These are phyloP conservation scores for Amorpha juglandis DNA, from an alignment of 2,888 invertebrate species.

Conservation along the genomic window DNA sequence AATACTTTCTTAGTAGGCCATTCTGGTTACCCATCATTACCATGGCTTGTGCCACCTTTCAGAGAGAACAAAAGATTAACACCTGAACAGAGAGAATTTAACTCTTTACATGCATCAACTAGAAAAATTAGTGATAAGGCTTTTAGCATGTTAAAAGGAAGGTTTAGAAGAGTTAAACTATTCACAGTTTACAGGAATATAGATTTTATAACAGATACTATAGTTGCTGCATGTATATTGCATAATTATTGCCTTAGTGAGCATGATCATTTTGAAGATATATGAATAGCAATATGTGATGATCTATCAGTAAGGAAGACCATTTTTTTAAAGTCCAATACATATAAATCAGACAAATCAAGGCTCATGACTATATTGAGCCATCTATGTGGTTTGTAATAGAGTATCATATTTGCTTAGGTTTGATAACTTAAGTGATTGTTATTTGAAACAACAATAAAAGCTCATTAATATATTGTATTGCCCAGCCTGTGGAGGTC, in stretches of 20 bases:
- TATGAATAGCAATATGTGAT: slow-evolving; percentile 26
- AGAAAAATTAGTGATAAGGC: slow-evolving; percentile 64
- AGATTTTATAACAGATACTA: slow-evolving; percentile 63
- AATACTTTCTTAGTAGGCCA: slow-evolving; percentile 64
- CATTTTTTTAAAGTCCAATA: background rate
- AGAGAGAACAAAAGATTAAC: slow-evolving; percentile 64
- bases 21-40: slow-evolving; percentile 61
- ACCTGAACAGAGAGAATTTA: slow-evolving; percentile 61
- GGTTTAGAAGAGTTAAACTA: slow-evolving; percentile 60
- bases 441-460: background rate
- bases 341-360: too few relatives aligned
- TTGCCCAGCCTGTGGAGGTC: slow-evolving; percentile 18
- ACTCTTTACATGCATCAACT: slow-evolving; percentile 55
- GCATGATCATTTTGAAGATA: slow-evolving; percentile 58
- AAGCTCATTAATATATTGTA: background rate
- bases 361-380: too few relatives aligned
- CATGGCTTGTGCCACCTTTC: slow-evolving; percentile 66
- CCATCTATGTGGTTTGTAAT: too few relatives aligned
- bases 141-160: slow-evolving; percentile 56
- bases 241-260: slow-evolving; percentile 67
- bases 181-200: slow-evolving; percentile 66
- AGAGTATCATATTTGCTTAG: background rate
- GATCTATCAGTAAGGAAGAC: too few relatives aligned
- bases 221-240: slow-evolving; percentile 67
- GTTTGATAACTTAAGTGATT: background rate